phyloP scores from a whole-genome alignment of 1,140 invertebrate genomes.

The Orussus abietinus region DNA sequence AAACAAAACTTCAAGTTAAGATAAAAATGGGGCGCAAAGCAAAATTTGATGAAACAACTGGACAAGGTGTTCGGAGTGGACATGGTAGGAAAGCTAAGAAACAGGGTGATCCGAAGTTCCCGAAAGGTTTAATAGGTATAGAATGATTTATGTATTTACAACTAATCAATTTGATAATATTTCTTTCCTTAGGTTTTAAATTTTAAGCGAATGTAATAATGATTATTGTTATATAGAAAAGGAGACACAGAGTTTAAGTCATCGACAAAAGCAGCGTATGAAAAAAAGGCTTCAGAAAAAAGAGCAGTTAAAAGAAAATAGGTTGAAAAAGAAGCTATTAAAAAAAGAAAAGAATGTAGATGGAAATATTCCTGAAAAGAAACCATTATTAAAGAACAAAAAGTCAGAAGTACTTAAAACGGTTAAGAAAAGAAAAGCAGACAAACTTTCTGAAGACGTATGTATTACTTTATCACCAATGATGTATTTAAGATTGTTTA shows the following conservation, averaged over 20 bases:
- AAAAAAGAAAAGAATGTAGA: slow-evolving; percentile 11
- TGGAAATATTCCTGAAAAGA: slow-evolving; percentile 3
- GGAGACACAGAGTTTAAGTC: slow-evolving; percentile 58
- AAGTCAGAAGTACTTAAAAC: slow-evolving; percentile 12
- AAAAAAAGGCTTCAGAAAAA: slow-evolving; percentile 62
- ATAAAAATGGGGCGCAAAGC: slow-evolving; percentile 82
- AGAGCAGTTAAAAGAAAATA: slow-evolving; percentile 48
- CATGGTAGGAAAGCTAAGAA: slow-evolving; percentile 81
- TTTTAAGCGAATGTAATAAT: slow-evolving; percentile 22
- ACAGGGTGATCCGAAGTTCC: slow-evolving; percentile 73
- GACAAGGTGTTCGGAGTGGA: slow-evolving; percentile 73
- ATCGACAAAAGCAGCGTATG: slow-evolving; percentile 65
- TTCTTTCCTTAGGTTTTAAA: slow-evolving; percentile 8
- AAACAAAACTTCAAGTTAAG: too few relatives aligned
- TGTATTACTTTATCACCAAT: too few relatives aligned
- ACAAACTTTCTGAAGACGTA: slow-evolving; percentile 32
- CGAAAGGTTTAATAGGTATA: slow-evolving; percentile 56
- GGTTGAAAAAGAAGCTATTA: slow-evolving; percentile 23
- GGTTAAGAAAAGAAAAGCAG: slow-evolving; percentile 29
- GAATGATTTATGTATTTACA: slow-evolving; percentile 9
- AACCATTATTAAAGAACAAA: slow-evolving; percentile 9
- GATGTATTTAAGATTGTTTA: too few relatives aligned
- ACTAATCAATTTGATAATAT: slow-evolving; percentile 18
- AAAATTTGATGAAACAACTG: slow-evolving; percentile 67
- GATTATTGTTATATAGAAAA: slow-evolving; percentile 37